Conservation (phyloP, 1,140 invertebrate species). For the Drosophila repletoides region DNA sequence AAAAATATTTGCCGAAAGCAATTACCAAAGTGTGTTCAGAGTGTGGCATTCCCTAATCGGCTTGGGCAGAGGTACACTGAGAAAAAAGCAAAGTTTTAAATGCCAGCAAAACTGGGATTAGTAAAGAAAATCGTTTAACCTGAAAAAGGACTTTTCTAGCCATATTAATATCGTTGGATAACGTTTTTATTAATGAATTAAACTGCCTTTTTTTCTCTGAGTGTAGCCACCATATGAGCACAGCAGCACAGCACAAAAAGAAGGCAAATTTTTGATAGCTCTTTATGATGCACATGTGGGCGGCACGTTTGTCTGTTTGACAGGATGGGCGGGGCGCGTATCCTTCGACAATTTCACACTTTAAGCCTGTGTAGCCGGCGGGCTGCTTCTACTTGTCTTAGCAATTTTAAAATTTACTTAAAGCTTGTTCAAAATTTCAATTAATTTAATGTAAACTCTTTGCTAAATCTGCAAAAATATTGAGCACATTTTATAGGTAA, state of each 20-base stretch:
- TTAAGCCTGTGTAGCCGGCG: slow-evolving; percentile 29
- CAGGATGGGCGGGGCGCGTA: not conserved
- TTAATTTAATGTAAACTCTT: slow-evolving; percentile 69
- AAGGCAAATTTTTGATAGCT: not conserved
- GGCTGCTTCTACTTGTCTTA: slow-evolving; percentile 7
- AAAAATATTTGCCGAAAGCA: slow-evolving; percentile 65
- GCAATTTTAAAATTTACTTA: slow-evolving; percentile 23
- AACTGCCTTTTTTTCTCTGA: no score
- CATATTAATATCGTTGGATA: no score
- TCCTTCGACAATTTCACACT: slow-evolving; percentile 37
- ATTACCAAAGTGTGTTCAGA: slow-evolving; percentile 48
- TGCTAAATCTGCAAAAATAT: slow-evolving; percentile 18
- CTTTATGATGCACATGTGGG: slow-evolving; percentile 1
- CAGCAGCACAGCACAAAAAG: not conserved
- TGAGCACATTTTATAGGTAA: slow-evolving; percentile 26
- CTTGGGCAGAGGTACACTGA: not conserved
- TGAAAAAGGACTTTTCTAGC: no score
- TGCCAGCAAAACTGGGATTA: no score
- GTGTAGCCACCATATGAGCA: not conserved
- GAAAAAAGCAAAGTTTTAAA: no score
- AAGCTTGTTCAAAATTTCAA: slow-evolving; percentile 48
- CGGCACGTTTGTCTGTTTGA: not conserved
- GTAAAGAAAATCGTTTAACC: no score
- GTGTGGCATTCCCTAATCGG: not conserved
- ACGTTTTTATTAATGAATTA: no score